phyloP scores from a whole-genome alignment of 1,140 invertebrate species.

The Drosophila oshimai region DNA sequence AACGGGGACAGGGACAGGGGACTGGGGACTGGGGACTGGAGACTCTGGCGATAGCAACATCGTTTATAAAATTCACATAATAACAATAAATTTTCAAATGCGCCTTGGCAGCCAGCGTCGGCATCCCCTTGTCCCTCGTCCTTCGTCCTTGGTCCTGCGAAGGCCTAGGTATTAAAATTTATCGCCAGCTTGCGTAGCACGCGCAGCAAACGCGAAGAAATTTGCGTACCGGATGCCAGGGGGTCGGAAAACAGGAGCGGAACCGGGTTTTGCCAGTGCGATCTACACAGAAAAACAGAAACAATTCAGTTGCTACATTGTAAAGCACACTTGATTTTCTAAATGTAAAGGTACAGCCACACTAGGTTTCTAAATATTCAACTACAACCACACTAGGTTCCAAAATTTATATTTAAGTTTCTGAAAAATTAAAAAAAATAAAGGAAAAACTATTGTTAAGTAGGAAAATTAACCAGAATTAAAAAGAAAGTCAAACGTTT shows the following conservation, averaged over 20 bases:
- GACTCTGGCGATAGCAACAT: conserved; percentile 44
- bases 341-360: too few relatives aligned
- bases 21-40: conserved; percentile 9
- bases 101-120: conserved; percentile 48
- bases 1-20: conserved; percentile 33
- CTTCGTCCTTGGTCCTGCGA: conserved; percentile 13
- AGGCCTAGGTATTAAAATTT: conserved; percentile 75
- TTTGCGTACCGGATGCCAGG: conserved; percentile 53
- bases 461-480: too few relatives aligned
- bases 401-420: too few relatives aligned
- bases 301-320: too few relatives aligned
- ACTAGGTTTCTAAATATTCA: too few relatives aligned
- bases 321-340: too few relatives aligned
- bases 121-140: neutral
- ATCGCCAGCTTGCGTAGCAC: conserved; percentile 71
- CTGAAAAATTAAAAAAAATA: too few relatives aligned
- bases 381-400: too few relatives aligned
- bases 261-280: too few relatives aligned
- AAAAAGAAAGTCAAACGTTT: too few relatives aligned
- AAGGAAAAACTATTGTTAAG: too few relatives aligned
- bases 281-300: neutral
- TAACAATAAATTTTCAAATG: conserved; percentile 80
- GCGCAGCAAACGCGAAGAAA: conserved; percentile 69
- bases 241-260: neutral
- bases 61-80: conserved; percentile 82